Conservation (phyloP, 2,888 invertebrate species). For the Acanthosepion lycidas region DNA sequence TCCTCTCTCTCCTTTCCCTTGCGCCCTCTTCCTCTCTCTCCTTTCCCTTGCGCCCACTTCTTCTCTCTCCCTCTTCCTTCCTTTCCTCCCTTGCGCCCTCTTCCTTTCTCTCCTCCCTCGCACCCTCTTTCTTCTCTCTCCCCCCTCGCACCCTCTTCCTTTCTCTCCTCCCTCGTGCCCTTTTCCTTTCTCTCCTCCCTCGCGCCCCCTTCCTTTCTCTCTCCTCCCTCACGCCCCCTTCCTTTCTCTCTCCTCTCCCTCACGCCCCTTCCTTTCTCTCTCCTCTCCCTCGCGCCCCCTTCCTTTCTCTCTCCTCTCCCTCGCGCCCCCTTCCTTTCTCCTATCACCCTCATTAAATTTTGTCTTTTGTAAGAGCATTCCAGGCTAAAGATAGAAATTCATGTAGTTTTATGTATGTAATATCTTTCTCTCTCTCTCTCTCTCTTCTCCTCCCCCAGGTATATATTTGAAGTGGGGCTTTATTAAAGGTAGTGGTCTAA, state of each 20-base stretch:
- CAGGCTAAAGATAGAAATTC: no score
- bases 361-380: no score
- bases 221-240: neutral
- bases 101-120: neutral
- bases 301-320: neutral
- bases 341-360: no score
- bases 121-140: no score
- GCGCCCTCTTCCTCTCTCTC: neutral
- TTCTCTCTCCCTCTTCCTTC: no score
- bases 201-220: neutral
- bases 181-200: accelerated
- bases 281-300: no score
- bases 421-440: no score
- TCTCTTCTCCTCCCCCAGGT: no score
- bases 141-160: neutral
- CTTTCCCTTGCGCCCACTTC: no score
- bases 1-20: neutral
- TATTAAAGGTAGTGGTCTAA: no score
- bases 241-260: neutral
- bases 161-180: accelerated
- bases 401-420: no score
- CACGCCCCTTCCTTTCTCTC: accelerated
- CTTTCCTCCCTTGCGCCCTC: neutral
- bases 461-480: no score
- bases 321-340: neutral